Evolutionary conservation across 2,113 vertebrate genomes (phyloP).

Genomic region (Pleuronectes platessa): DNA sequence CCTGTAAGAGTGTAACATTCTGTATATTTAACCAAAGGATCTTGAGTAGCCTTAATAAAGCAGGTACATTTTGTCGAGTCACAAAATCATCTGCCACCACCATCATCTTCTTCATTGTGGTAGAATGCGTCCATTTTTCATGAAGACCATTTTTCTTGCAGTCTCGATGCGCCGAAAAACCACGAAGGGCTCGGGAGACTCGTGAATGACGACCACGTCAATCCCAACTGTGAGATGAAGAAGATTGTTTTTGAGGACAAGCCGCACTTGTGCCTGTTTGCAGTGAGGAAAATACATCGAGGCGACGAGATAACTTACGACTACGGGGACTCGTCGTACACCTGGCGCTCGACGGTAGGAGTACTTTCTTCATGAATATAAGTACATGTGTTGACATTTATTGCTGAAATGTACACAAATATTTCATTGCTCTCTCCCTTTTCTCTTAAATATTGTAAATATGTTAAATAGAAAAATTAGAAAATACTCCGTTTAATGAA

Average conservation of each 20-base stretch:
- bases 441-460: too few species aligned
- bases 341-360: slow-evolving; percentile 36
- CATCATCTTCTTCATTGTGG: neutral
- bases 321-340: slow-evolving; percentile 18
- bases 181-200: slow-evolving; percentile 36
- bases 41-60: too few species aligned
- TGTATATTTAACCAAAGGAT: too few species aligned
- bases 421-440: too few species aligned
- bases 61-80: too few species aligned
- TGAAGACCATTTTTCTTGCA: neutral
- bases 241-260: slow-evolving; percentile 23
- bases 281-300: slow-evolving; percentile 34
- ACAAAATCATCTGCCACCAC: too few species aligned
- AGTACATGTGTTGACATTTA: too few species aligned
- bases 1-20: too few species aligned
- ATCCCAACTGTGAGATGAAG: slow-evolving; percentile 47
- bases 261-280: slow-evolving; percentile 60
- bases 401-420: too few species aligned
- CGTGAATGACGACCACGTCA: slow-evolving; percentile 44
- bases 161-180: slow-evolving; percentile 27
- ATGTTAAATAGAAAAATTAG: too few species aligned
- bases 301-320: slow-evolving; percentile 54
- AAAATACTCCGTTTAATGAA: too few species aligned
- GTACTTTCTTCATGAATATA: accelerated
- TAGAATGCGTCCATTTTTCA: neutral